Percentiles rank a stretch among this genome's conserved stretches.
Evolutionary conservation across 2,888 invertebrate species (phyloP).

Genomic region (Cerceris ruficornis): DNA sequence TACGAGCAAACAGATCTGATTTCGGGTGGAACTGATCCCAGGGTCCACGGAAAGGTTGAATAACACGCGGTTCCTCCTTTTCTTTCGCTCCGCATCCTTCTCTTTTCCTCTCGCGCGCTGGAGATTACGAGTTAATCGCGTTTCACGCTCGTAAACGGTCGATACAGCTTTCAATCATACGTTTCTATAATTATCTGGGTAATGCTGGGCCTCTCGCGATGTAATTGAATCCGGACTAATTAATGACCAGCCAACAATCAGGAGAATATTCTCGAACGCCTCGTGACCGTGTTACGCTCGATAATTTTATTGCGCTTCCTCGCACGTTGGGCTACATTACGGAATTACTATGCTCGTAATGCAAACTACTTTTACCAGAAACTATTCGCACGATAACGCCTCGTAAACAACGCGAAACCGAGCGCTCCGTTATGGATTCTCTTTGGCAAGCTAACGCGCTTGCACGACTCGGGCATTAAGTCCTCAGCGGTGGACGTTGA

Average conservation of each 20-base stretch:
- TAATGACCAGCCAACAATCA: constrained; percentile 40
- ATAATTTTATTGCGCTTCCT: constrained; percentile 15
- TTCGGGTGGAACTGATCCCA: background rate
- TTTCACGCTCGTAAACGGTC: constrained; percentile 15
- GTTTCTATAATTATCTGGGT: constrained; percentile 22
- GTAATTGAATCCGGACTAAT: constrained; percentile 34
- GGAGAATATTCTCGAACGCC: constrained; percentile 1
- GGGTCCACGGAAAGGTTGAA: background rate
- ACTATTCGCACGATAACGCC: background rate
- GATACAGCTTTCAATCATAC: constrained; percentile 21
- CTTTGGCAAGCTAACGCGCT: no score
- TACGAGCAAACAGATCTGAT: no score
- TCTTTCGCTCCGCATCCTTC: background rate
- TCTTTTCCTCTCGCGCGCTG: background rate
- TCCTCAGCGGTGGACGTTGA: background rate
- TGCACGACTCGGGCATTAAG: no score
- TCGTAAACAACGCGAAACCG: background rate
- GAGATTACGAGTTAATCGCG: constrained; percentile 27
- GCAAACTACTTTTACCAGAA: constrained; percentile 13
- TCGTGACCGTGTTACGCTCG: constrained; percentile 22
- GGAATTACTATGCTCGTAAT: constrained; percentile 12
- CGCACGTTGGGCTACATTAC: background rate
- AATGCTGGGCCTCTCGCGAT: constrained; percentile 2
- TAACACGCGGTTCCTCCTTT: background rate
- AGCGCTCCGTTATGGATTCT: background rate